Percentiles rank a stretch among this genome's conserved stretches.
Conservation (phyloP, 2,888 invertebrate genomes). For the Ochlodes sylvanus region DNA sequence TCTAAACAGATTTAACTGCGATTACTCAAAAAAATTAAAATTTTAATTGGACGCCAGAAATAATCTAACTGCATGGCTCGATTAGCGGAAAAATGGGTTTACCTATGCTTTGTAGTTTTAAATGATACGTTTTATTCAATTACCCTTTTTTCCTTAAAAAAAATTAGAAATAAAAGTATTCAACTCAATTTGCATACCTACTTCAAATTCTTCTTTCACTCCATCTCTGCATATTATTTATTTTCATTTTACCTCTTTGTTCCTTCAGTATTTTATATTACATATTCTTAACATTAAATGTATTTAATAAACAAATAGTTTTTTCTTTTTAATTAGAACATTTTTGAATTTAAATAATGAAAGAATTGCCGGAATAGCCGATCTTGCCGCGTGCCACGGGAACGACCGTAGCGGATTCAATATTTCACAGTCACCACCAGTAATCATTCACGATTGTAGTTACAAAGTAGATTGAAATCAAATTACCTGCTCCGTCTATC, state of each 20-base stretch:
- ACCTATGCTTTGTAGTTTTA: neutral
- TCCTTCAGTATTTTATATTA: too few species aligned
- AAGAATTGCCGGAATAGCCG: conserved; percentile 51
- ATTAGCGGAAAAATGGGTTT: conserved; percentile 15
- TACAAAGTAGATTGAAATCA: conserved; percentile 68
- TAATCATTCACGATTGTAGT: conserved; percentile 75
- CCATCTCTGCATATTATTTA: too few species aligned
- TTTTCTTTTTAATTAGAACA: neutral
- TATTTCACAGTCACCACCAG: conserved; percentile 76
- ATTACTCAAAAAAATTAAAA: neutral
- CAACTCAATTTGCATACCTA: neutral
- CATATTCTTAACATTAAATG: too few species aligned
- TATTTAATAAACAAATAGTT: too few species aligned
- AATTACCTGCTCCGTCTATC: conserved; percentile 38
- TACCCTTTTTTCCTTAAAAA: neutral
- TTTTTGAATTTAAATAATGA: neutral
- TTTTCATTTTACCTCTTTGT: too few species aligned
- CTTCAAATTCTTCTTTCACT: neutral
- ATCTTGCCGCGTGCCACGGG: conserved; percentile 66
- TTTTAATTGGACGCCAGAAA: conserved; percentile 30
- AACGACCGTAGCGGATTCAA: conserved; percentile 72
- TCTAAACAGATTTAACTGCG: too few species aligned
- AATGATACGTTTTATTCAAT: conserved; percentile 14
- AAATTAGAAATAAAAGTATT: neutral
- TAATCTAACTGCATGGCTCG: conserved; percentile 20